Evolutionary conservation across 2,888 invertebrate genomes (phyloP).

Genomic region (Oxycera nigricornis): DNA sequence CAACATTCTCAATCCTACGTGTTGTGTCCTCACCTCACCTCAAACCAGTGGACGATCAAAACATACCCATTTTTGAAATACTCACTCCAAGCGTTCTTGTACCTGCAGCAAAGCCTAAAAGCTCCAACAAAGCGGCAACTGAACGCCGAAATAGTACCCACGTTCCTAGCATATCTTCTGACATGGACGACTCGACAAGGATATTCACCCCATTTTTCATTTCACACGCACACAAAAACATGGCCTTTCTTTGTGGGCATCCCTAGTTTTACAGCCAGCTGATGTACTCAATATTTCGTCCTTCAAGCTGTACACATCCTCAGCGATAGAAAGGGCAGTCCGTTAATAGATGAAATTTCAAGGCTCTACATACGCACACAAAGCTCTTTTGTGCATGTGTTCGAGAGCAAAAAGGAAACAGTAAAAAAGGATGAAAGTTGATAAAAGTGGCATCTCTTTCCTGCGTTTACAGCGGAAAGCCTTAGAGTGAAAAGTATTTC

Average conservation of each 20-base stretch:
- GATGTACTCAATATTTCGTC: slow-evolving; percentile 16
- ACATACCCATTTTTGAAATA: no score
- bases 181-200: slow-evolving; percentile 7
- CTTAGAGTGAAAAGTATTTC: background rate
- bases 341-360: slow-evolving; percentile 40
- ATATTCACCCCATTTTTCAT: slow-evolving; percentile 38
- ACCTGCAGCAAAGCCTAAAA: slow-evolving; percentile 12
- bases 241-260: background rate
- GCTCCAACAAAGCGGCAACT: background rate
- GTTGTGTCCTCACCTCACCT: no score
- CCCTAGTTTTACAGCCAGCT: slow-evolving; percentile 16
- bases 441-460: slow-evolving; percentile 22
- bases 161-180: slow-evolving; percentile 17
- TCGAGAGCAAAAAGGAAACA: slow-evolving; percentile 5
- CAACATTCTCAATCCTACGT: no score
- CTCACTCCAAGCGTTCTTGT: no score
- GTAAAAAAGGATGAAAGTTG: slow-evolving; percentile 24
- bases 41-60: no score
- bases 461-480: background rate
- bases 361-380: slow-evolving; percentile 19
- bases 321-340: slow-evolving; percentile 37
- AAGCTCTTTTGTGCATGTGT: slow-evolving; percentile 11
- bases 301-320: slow-evolving; percentile 5
- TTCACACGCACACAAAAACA: background rate
- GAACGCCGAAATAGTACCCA: background rate